A percentile compares a stretch with the other conserved stretches of the same genome.
Evolutionary conservation across 2,113 vertebrate species (phyloP).

Genomic region (Leptosomus discolor): DNA sequence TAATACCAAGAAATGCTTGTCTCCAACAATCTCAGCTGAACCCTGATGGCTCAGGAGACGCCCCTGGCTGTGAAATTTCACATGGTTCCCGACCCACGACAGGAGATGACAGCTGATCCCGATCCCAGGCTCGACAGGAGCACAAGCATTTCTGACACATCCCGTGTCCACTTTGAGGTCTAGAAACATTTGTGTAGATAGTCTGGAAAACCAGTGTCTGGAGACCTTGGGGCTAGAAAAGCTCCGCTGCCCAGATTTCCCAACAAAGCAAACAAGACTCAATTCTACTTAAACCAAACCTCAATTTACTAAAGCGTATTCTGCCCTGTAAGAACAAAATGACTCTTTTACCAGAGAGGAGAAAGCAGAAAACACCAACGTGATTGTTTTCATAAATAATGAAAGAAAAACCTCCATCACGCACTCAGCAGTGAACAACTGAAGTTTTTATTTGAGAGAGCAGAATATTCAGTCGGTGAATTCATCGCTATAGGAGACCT

Average conservation of each 20-base stretch:
- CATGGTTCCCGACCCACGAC: accelerated
- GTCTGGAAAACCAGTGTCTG: background rate
- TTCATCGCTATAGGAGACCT: background rate
- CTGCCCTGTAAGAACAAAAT: background rate
- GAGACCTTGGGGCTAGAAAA: background rate
- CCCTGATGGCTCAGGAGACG: background rate
- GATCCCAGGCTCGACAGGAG: background rate
- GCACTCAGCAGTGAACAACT: background rate
- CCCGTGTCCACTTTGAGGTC: background rate
- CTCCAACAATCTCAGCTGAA: background rate
- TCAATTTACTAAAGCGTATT: background rate
- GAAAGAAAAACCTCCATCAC: background rate
- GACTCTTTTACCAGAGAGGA: background rate
- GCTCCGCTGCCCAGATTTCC: background rate
- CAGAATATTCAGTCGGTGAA: background rate
- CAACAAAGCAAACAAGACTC: background rate
- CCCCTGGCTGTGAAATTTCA: background rate
- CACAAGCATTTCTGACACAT: background rate
- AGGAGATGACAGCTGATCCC: background rate
- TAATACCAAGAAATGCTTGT: background rate
- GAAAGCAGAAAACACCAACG: background rate
- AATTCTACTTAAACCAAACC: background rate
- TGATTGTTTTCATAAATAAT: conserved; percentile 32
- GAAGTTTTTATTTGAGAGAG: background rate
- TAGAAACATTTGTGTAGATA: background rate